Conservation (phyloP, 2,797 vertebrate genomes). For the Halcyon chelicuti region DNA sequence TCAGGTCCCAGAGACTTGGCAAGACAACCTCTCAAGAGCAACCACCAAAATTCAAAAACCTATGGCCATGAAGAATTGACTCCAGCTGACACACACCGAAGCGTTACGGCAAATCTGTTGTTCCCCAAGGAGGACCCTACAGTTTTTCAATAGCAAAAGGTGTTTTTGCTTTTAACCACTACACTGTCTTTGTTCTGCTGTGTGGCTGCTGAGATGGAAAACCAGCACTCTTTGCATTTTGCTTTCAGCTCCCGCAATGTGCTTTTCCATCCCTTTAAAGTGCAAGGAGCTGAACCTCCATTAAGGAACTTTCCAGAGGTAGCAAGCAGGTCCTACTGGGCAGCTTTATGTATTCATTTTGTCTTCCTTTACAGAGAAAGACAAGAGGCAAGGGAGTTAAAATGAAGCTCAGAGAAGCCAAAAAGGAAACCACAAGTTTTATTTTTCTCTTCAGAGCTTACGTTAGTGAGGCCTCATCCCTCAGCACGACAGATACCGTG, state of each 20-base stretch:
- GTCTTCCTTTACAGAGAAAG: not conserved
- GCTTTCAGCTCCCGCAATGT: not conserved
- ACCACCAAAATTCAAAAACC: not conserved
- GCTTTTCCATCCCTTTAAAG: not conserved
- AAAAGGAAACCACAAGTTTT: conserved; percentile 57
- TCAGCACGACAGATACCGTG: not conserved
- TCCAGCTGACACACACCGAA: not conserved
- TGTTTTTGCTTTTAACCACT: not conserved
- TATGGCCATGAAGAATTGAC: not conserved
- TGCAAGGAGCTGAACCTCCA: not conserved
- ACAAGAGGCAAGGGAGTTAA: not conserved
- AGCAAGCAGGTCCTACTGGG: not conserved
- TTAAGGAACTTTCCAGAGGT: not conserved
- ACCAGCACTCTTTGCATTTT: not conserved
- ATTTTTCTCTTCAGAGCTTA: conserved; percentile 2
- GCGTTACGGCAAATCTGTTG: not conserved
- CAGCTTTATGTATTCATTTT: not conserved
- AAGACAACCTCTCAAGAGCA: not conserved
- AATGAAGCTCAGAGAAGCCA: not conserved
- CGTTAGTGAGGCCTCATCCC: not conserved
- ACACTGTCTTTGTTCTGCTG: not conserved
- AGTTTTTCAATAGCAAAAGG: not conserved
- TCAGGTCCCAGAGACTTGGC: not conserved
- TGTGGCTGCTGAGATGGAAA: not conserved
- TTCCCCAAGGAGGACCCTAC: not conserved